Evolutionary conservation across 2,797 vertebrate genomes (phyloP).

Genomic region (Sylvilagus floridanus): DNA sequence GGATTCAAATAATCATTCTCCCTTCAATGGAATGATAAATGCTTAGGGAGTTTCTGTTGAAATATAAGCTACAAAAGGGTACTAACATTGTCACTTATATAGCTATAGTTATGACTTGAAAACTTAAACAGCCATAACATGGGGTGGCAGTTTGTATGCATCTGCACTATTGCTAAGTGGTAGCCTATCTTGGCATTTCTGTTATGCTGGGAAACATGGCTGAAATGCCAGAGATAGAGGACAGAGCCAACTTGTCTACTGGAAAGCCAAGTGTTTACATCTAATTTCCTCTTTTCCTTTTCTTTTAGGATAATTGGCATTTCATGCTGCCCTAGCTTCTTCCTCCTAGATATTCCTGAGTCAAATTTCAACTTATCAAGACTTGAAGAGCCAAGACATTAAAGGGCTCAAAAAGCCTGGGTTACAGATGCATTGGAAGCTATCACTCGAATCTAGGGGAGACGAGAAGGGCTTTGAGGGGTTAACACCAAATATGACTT

Average conservation of each 20-base stretch:
- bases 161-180: background rate
- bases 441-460: background rate
- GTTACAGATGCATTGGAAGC: background rate
- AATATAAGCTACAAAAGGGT: slow-evolving; percentile 36
- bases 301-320: background rate
- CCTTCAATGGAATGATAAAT: slow-evolving; percentile 44
- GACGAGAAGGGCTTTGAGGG: too few species aligned
- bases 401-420: slow-evolving; percentile 36
- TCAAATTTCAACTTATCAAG: slow-evolving; percentile 13
- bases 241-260: background rate
- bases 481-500: slow-evolving; percentile 12
- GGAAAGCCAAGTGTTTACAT: background rate
- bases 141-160: background rate
- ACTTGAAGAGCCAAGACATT: slow-evolving; percentile 28
- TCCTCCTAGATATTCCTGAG: slow-evolving; percentile 30
- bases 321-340: background rate
- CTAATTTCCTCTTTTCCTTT: slow-evolving; percentile 4
- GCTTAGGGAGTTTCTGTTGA: slow-evolving; percentile 57
- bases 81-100: slow-evolving; percentile 35
- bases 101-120: slow-evolving; percentile 44
- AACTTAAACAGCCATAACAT: background rate
- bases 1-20: slow-evolving; percentile 51
- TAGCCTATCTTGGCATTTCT: background rate
- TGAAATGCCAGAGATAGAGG: background rate
- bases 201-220: background rate